A percentile compares a stretch with the other conserved stretches of the same genome.
Evolutionary conservation across 2,113 vertebrate species (phyloP).

Genomic region (Leucoraja erinaceus): DNA sequence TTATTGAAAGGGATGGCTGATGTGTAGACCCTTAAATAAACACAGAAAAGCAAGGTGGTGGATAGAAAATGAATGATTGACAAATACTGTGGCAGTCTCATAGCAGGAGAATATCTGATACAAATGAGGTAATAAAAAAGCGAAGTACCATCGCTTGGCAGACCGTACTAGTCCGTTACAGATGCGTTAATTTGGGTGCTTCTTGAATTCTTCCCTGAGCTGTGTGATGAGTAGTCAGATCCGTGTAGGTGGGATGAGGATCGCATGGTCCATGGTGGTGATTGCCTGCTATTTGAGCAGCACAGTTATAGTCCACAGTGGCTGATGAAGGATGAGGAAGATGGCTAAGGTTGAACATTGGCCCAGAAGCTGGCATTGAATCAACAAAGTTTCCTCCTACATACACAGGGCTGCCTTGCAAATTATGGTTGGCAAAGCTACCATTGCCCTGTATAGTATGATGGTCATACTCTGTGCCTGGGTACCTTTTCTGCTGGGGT

Average conservation of each 20-base stretch:
- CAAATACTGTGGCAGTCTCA: slow-evolving; percentile 74
- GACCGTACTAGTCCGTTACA: slow-evolving; percentile 68
- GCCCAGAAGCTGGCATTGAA: slow-evolving; percentile 96
- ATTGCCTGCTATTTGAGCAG: slow-evolving; percentile 94
- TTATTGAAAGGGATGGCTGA: slow-evolving; percentile 45
- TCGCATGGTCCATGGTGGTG: slow-evolving; percentile 99
- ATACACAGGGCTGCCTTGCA: slow-evolving; percentile 97
- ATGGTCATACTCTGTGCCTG: slow-evolving; percentile 88
- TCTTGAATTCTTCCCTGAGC: slow-evolving; percentile 99
- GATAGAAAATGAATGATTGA: slow-evolving; percentile 49
- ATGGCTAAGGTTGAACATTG: slow-evolving; percentile 96
- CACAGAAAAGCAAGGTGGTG: slow-evolving; percentile 41
- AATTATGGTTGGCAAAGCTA: slow-evolving; percentile 83
- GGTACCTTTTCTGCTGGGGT: slow-evolving; percentile 95
- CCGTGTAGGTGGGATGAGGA: slow-evolving; percentile 98
- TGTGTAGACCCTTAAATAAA: slow-evolving; percentile 40
- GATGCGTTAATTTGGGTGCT: slow-evolving; percentile 98
- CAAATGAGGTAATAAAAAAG: slow-evolving; percentile 91
- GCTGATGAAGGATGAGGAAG: slow-evolving; percentile 96
- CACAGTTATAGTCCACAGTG: slow-evolving; percentile 99
- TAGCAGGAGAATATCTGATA: slow-evolving; percentile 68
- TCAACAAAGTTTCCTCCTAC: slow-evolving; percentile 98
- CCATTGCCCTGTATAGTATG: slow-evolving; percentile 89
- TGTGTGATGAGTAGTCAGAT: slow-evolving; percentile 94
- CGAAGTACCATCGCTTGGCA: slow-evolving; percentile 61